Percentiles rank a stretch among this genome's conserved stretches.
phyloP scores from a whole-genome alignment of 2,888 invertebrate species.

The Amblyteles armatorius region DNA sequence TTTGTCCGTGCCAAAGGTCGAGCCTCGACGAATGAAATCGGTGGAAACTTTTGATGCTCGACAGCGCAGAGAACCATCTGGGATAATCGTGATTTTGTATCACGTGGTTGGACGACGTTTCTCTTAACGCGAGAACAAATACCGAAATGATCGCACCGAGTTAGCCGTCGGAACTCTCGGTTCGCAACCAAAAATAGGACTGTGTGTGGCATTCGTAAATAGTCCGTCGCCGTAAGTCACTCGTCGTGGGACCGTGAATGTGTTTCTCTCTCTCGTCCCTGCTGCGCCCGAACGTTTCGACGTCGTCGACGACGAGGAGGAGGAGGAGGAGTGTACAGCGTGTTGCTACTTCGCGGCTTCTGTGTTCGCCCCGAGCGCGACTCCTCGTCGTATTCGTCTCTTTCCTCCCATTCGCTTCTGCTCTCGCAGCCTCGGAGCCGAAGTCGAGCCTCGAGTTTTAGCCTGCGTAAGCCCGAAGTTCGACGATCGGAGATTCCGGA shows the following conservation, averaged over 20 bases:
- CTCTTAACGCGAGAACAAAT: conserved; percentile 47
- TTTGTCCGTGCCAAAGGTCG: neutral
- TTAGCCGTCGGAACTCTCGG: conserved; percentile 48
- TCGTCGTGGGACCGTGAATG: conserved; percentile 60
- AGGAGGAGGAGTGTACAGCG: neutral
- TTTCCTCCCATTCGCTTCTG: neutral
- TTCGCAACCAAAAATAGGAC: conserved; percentile 63
- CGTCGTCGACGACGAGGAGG: conserved; percentile 40
- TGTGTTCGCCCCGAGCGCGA: conserved; percentile 12
- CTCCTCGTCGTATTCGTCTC: conserved; percentile 19
- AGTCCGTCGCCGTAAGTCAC: conserved; percentile 65
- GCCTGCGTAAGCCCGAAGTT: neutral
- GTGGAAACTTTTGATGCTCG: neutral
- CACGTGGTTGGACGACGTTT: conserved; percentile 5
- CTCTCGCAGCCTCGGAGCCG: neutral
- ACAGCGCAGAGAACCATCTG: neutral
- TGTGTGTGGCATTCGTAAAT: conserved; percentile 64
- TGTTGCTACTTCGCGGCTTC: conserved; percentile 28
- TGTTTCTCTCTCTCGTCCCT: conserved; percentile 37
- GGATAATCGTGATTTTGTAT: conserved; percentile 24
- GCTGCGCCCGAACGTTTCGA: conserved; percentile 33
- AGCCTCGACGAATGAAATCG: neutral
- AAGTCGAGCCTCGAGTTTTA: neutral
- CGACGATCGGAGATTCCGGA: neutral
- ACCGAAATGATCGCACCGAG: conserved; percentile 50